A percentile compares a stretch with the other conserved stretches of the same genome.
These are phyloP conservation scores for Mythimna ferrago DNA, from an alignment of 2,888 invertebrate species.

Conservation along the genomic window DNA sequence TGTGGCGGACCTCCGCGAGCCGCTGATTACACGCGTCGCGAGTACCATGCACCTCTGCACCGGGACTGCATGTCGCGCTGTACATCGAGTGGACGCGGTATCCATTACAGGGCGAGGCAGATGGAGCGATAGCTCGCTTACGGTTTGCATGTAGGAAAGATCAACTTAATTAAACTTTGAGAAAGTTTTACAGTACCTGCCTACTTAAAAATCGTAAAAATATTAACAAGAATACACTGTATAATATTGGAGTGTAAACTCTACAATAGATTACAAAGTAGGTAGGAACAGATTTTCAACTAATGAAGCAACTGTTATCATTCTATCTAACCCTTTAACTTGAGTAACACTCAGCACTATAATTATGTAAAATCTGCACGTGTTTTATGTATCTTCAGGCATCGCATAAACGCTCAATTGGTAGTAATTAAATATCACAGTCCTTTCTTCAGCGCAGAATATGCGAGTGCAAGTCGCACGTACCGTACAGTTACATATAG, in stretches of 20 bases:
- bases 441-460: constrained; percentile 9
- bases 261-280: background rate
- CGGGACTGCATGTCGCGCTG: constrained; percentile 26
- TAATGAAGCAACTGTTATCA: background rate
- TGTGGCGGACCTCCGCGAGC: constrained; percentile 53
- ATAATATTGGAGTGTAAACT: background rate
- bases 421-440: constrained; percentile 28
- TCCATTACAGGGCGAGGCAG: constrained; percentile 14
- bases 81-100: constrained; percentile 16
- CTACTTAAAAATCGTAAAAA: background rate
- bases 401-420: constrained; percentile 12
- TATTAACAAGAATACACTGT: background rate
- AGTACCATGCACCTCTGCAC: constrained; percentile 39
- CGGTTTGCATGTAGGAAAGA: constrained; percentile 1
- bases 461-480: background rate
- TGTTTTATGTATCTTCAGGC: constrained; percentile 5
- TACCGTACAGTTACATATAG: background rate
- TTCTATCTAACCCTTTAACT: background rate
- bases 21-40: constrained; percentile 63
- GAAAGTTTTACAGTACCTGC: background rate
- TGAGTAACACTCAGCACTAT: background rate
- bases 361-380: background rate
- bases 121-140: constrained; percentile 23
- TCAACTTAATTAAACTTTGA: constrained; percentile 21
- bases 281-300: background rate